phyloP scores from a whole-genome alignment of 1,140 invertebrate genomes.

The Drosophila parvula region DNA sequence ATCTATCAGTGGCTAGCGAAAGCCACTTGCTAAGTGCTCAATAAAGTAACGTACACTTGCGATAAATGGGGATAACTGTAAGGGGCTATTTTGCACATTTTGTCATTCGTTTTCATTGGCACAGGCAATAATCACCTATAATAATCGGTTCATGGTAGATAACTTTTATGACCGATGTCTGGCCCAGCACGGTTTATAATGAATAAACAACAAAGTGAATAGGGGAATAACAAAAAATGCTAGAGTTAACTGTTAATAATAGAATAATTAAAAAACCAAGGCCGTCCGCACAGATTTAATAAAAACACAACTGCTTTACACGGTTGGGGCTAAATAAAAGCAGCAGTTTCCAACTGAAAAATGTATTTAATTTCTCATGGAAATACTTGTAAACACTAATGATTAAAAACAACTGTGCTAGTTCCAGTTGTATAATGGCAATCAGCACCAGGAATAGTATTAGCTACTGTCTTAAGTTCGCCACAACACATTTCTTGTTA shows the following conservation, averaged over 20 bases:
- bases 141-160: conserved; percentile 43
- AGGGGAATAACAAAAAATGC: conserved; percentile 1
- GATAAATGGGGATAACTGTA: conserved; percentile 29
- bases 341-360: background rate
- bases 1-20: conserved; percentile 17
- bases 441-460: background rate
- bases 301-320: background rate
- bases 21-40: conserved; percentile 49
- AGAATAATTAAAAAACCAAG: conserved; percentile 2
- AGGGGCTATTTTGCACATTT: conserved; percentile 18
- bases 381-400: background rate
- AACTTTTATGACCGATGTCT: conserved; percentile 35
- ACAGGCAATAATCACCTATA: conserved; percentile 36
- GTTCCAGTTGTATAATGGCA: background rate
- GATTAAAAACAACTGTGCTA: background rate
- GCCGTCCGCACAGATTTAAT: background rate
- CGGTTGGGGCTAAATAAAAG: background rate
- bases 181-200: conserved; percentile 8
- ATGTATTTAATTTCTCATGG: background rate
- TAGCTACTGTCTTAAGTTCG: background rate
- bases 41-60: conserved; percentile 29
- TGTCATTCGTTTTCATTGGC: conserved; percentile 31
- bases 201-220: background rate
- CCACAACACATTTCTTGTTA: conserved; percentile 26
- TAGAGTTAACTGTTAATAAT: background rate